Percentiles rank a stretch among this genome's conserved stretches.
phyloP scores from a whole-genome alignment of 2,888 invertebrate genomes.

The Malacosoma neustria region DNA sequence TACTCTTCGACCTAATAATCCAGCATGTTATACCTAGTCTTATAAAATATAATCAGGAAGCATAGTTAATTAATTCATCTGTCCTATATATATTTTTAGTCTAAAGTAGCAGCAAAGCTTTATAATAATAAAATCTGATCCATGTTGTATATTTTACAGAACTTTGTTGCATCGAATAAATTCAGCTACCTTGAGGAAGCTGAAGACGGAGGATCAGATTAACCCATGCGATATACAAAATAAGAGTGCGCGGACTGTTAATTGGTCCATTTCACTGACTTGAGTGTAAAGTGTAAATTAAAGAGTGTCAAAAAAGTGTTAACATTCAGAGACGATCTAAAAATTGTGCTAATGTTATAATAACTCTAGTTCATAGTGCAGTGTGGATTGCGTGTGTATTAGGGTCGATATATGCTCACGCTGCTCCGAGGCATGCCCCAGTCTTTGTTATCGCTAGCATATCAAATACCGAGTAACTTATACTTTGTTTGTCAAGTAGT shows the following conservation, averaged over 20 bases:
- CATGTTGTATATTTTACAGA: too few relatives aligned
- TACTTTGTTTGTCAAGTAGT: too few relatives aligned
- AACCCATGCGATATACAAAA: constrained; percentile 27
- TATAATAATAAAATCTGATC: too few relatives aligned
- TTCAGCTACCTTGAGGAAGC: constrained; percentile 83
- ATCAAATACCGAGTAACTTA: too few relatives aligned
- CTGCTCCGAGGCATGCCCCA: constrained; percentile 56
- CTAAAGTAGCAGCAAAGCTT: too few relatives aligned
- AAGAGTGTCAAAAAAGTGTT: constrained; percentile 39
- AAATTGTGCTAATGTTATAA: constrained; percentile 53
- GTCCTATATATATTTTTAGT: too few relatives aligned
- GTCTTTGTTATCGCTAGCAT: constrained; percentile 41
- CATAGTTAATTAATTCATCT: too few relatives aligned
- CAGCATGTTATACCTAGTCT: too few relatives aligned
- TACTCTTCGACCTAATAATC: too few relatives aligned
- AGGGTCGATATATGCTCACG: constrained; percentile 49
- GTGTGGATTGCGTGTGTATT: constrained; percentile 49
- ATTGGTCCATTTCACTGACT: constrained; percentile 50
- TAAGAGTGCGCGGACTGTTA: constrained; percentile 35
- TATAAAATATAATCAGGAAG: too few relatives aligned
- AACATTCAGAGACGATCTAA: constrained; percentile 43
- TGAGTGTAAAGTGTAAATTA: constrained; percentile 70
- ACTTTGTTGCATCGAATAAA: constrained; percentile 85
- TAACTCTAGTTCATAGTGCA: constrained; percentile 55
- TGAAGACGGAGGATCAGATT: constrained; percentile 69